Conservation (phyloP, 2,888 invertebrate species). For the Torymus auratus region DNA sequence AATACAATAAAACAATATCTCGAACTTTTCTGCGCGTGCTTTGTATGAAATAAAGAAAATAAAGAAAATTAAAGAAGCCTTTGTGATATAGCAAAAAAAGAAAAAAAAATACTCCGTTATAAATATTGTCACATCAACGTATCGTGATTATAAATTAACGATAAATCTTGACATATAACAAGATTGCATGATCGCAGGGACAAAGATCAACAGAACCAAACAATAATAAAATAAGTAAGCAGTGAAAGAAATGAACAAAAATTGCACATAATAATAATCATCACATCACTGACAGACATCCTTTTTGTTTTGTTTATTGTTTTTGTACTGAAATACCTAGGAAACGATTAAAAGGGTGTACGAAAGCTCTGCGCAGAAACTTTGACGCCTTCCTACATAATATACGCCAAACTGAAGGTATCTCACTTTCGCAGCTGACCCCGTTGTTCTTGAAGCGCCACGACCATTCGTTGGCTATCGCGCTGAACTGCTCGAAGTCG, state of each 20-base stretch:
- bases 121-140: no score
- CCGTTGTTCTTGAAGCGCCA: slow-evolving; percentile 76
- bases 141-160: no score
- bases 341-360: slow-evolving; percentile 74
- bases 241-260: background rate
- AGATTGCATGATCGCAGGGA: no score
- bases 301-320: slow-evolving; percentile 46
- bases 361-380: slow-evolving; percentile 73
- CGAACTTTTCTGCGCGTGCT: slow-evolving; percentile 58
- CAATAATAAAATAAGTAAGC: background rate
- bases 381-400: slow-evolving; percentile 74
- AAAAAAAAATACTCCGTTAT: background rate
- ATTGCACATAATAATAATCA: no score
- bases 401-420: slow-evolving; percentile 75
- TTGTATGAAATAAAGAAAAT: slow-evolving; percentile 50
- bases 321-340: slow-evolving; percentile 70
- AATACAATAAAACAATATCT: slow-evolving; percentile 29
- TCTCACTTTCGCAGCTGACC: slow-evolving; percentile 75
- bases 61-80: slow-evolving; percentile 31
- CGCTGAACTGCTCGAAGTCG: slow-evolving; percentile 90
- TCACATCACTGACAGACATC: background rate
- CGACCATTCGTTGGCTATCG: slow-evolving; percentile 86
- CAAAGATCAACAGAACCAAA: background rate
- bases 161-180: no score
- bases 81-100: background rate